Evolutionary conservation across 1,140 invertebrate species (phyloP).

Genomic region (Penaeus vannamei): DNA sequence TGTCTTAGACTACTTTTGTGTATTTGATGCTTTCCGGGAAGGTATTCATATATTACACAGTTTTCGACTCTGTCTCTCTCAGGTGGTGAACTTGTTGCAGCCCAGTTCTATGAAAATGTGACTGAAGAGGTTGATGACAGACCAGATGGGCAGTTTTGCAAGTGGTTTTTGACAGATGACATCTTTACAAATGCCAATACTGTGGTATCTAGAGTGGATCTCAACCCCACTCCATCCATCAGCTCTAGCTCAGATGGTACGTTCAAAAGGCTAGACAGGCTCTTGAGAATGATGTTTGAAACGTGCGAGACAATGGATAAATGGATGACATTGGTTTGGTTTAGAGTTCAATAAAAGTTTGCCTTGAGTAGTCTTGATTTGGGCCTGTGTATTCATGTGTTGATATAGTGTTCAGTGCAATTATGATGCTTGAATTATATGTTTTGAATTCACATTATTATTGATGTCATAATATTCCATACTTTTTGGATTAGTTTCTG

Average conservation of each 20-base stretch:
- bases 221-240: slow-evolving; percentile 60
- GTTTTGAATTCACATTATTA: no score
- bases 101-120: slow-evolving; percentile 49
- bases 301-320: no score
- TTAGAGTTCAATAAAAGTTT: no score
- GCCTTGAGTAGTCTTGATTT: no score
- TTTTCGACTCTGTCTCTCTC: not conserved
- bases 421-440: no score
- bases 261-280: not conserved
- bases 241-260: slow-evolving; percentile 60
- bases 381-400: no score
- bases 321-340: no score
- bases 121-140: slow-evolving; percentile 55
- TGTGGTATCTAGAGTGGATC: slow-evolving; percentile 46
- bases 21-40: not conserved
- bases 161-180: slow-evolving; percentile 61
- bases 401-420: no score
- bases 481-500: no score
- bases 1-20: not conserved
- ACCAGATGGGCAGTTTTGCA: slow-evolving; percentile 60
- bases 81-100: slow-evolving; percentile 60
- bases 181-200: slow-evolving; percentile 55
- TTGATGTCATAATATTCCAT: no score
- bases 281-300: no score
- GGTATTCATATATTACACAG: not conserved